Percentiles rank a stretch among this genome's conserved stretches.
These are phyloP conservation scores for Platyrinchus mystaceus DNA, from an alignment of 2,797 vertebrate genomes.

Conservation along the genomic window DNA sequence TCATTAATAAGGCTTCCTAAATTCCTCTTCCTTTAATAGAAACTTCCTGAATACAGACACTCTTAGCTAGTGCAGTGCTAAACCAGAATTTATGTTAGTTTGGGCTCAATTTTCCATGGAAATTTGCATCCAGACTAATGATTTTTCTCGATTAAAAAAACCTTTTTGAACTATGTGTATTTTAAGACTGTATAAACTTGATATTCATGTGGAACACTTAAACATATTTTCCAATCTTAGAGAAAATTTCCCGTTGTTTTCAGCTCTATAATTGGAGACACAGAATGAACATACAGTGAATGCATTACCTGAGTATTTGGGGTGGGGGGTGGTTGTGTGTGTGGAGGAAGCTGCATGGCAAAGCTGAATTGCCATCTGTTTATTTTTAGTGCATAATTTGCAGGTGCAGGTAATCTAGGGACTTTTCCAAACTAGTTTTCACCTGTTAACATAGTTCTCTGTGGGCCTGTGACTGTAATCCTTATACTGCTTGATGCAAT, in stretches of 20 bases:
- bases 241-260: neutral
- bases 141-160: neutral
- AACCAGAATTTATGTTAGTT: neutral
- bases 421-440: neutral
- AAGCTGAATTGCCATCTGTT: neutral
- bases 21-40: neutral
- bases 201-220: neutral
- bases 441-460: neutral
- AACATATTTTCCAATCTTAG: neutral
- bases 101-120: neutral
- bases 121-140: neutral
- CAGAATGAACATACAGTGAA: neutral
- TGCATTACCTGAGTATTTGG: neutral
- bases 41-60: neutral
- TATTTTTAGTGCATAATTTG: conserved; percentile 1
- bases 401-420: neutral
- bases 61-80: neutral
- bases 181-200: neutral
- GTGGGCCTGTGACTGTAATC: neutral
- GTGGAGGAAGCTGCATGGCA: neutral
- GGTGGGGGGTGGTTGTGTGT: rapidly evolving
- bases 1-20: neutral
- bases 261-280: neutral
- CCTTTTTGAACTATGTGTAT: rapidly evolving
- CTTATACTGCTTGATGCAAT: neutral